A percentile compares a stretch with the other conserved stretches of the same genome.
Conservation (phyloP, 2,797 vertebrate genomes). For the Danio jaintianensis region DNA sequence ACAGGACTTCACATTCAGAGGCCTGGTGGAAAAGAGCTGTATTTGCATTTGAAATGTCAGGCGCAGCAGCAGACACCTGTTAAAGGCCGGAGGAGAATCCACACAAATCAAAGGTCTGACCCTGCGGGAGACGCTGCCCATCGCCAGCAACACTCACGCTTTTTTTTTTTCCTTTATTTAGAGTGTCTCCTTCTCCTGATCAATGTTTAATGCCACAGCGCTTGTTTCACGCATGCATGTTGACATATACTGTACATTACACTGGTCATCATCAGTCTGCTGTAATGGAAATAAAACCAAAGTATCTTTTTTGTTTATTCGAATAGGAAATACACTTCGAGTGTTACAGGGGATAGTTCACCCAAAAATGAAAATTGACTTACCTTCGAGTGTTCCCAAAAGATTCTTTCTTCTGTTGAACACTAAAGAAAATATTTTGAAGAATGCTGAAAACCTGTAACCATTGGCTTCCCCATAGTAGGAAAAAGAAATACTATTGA, state of each 20-base stretch:
- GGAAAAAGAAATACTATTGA: too few species aligned
- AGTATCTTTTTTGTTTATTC: background rate
- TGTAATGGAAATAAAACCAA: background rate
- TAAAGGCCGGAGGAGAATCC: slow-evolving; percentile 63
- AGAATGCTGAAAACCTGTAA: too few species aligned
- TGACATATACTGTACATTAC: background rate
- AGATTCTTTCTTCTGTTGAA: too few species aligned
- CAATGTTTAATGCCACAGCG: slow-evolving; percentile 19
- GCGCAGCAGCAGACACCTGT: slow-evolving; percentile 66
- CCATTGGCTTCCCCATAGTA: too few species aligned
- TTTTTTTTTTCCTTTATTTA: slow-evolving; percentile 5
- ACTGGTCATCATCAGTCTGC: background rate
- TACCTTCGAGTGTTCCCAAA: too few species aligned
- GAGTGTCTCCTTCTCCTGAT: slow-evolving; percentile 4
- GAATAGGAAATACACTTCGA: background rate
- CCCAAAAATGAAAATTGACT: too few species aligned
- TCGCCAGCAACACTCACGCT: slow-evolving; percentile 32
- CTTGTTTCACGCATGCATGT: background rate
- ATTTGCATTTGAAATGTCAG: slow-evolving; percentile 73
- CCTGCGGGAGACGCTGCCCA: slow-evolving; percentile 64
- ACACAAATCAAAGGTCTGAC: slow-evolving; percentile 70
- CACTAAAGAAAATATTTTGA: too few species aligned
- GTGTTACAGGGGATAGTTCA: too few species aligned
- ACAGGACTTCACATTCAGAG: slow-evolving; percentile 58
- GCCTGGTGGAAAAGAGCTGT: slow-evolving; percentile 67